These are phyloP conservation scores for Cryptoblepharus egeriae DNA, from an alignment of 2,797 vertebrate species.

Conservation along the genomic window DNA sequence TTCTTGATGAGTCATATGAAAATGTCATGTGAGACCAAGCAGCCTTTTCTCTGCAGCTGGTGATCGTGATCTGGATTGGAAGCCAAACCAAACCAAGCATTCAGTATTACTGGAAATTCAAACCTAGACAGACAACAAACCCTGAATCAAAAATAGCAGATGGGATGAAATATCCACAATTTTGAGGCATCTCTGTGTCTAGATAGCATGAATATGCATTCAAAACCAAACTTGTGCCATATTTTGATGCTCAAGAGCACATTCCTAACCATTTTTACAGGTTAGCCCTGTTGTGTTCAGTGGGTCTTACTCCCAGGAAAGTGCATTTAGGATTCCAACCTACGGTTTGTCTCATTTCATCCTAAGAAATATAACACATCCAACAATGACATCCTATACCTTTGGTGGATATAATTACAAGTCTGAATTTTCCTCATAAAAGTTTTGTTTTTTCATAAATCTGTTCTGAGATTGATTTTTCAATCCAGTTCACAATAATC, in stretches of 20 bases:
- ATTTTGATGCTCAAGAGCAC: too few species aligned
- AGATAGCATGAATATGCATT: background rate
- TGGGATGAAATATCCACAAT: background rate
- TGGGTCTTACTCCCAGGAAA: too few species aligned
- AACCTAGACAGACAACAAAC: background rate
- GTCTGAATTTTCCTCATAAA: background rate
- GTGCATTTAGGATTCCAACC: too few species aligned
- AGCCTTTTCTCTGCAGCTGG: background rate
- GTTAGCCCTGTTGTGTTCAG: too few species aligned
- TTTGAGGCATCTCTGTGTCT: background rate
- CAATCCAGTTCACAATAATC: too few species aligned
- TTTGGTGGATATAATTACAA: background rate
- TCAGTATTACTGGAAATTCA: background rate
- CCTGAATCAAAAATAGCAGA: background rate
- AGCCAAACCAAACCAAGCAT: background rate
- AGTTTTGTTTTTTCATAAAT: background rate
- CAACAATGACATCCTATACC: background rate
- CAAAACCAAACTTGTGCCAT: background rate
- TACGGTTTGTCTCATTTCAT: background rate
- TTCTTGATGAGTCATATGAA: conserved; percentile 8
- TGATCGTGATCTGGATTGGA: background rate
- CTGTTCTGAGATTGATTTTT: background rate
- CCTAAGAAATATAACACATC: background rate
- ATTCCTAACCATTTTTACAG: too few species aligned
- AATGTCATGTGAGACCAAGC: background rate